phyloP scores from a whole-genome alignment of 2,888 invertebrate genomes.

The Autographa gamma region DNA sequence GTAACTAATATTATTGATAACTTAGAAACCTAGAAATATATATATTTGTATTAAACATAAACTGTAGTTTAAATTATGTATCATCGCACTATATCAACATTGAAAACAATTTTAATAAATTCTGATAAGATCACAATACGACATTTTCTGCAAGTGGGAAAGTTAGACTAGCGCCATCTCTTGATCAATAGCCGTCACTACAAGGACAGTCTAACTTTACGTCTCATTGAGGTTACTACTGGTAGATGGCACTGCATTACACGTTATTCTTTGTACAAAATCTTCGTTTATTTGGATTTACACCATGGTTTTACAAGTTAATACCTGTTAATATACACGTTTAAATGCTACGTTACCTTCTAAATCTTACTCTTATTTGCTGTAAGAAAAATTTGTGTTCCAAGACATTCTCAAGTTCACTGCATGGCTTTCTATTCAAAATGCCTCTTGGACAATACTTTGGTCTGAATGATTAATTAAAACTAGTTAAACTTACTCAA shows the following conservation, averaged over 20 bases:
- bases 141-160: too few relatives aligned
- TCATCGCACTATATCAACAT: too few relatives aligned
- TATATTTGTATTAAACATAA: slow-evolving; percentile 15
- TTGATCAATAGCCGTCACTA: slow-evolving; percentile 59
- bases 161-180: slow-evolving; percentile 54
- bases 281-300: too few relatives aligned
- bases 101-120: background rate
- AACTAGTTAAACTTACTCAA: background rate
- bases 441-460: background rate
- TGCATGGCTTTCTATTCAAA: too few relatives aligned
- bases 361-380: background rate
- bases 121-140: background rate
- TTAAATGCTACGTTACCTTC: background rate
- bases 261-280: background rate
- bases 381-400: background rate
- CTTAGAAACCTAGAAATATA: slow-evolving; percentile 22
- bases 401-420: too few relatives aligned
- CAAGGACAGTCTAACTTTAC: background rate
- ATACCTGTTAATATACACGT: background rate
- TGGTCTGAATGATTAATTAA: background rate
- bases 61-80: slow-evolving; percentile 9
- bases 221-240: background rate
- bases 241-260: slow-evolving; percentile 40
- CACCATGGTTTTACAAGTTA: background rate
- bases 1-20: background rate